A percentile compares a stretch with the other conserved stretches of the same genome.
phyloP scores from a whole-genome alignment of 2,113 vertebrate genomes.

The Cyanocitta stelleri region DNA sequence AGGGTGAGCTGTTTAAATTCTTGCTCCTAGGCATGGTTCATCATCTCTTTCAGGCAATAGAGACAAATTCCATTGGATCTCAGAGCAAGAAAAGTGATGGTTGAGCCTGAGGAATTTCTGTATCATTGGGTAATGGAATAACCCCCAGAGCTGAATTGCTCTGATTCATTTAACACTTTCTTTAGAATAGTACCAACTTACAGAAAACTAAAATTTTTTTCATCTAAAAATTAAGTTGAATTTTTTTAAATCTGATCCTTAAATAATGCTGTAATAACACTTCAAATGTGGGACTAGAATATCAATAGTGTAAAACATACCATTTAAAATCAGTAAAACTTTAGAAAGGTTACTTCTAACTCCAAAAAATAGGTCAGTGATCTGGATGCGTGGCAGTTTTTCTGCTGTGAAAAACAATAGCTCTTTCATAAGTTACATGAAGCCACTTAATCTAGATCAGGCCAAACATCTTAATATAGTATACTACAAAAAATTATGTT shows the following conservation, averaged over 20 bases:
- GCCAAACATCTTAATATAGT: slow-evolving; percentile 30
- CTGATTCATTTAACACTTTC: not conserved
- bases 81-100: not conserved
- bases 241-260: not conserved
- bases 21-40: not conserved
- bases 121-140: not conserved
- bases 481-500: not conserved
- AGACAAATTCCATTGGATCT: not conserved
- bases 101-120: not conserved
- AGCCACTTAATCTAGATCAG: slow-evolving; percentile 21
- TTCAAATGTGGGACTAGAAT: not conserved
- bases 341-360: not conserved
- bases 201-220: not conserved
- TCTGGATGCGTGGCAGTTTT: slow-evolving; percentile 15
- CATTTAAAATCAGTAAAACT: not conserved
- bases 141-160: not conserved
- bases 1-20: not conserved
- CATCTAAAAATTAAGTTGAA: not conserved
- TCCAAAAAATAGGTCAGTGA: slow-evolving; percentile 32
- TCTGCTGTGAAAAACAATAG: slow-evolving; percentile 30
- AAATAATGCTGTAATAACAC: not conserved
- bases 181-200: not conserved
- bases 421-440: slow-evolving; percentile 31
- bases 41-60: not conserved
- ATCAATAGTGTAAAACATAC: not conserved